These are phyloP conservation scores for Drosophila monieri DNA, from an alignment of 2,888 invertebrate genomes.

Conservation along the genomic window DNA sequence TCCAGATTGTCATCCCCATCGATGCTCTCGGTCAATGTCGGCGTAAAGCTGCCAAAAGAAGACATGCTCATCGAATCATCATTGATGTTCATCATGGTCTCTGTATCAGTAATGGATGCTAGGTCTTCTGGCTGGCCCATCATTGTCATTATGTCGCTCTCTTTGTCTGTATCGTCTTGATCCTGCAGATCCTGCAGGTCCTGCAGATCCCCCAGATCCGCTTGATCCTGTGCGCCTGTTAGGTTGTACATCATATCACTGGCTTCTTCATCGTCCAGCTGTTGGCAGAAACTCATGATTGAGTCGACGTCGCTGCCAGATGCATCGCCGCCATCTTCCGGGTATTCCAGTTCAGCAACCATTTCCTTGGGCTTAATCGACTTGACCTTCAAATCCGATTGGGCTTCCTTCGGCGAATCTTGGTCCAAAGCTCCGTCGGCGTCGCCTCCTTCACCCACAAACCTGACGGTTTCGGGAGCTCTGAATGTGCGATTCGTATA, in stretches of 20 bases:
- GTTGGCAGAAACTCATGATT: conserved; percentile 25
- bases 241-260: background rate
- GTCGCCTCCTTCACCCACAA: conserved; percentile 22
- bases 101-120: conserved; percentile 12
- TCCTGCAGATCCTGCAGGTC: background rate
- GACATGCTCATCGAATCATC: conserved; percentile 27
- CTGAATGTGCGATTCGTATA: conserved; percentile 56
- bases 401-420: background rate
- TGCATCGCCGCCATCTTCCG: background rate
- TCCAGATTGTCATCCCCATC: conserved; percentile 5
- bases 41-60: conserved; percentile 31
- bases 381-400: background rate
- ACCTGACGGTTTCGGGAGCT: conserved; percentile 59
- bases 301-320: conserved; percentile 11
- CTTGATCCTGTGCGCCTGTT: background rate
- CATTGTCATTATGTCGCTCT: background rate
- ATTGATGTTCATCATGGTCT: conserved; percentile 17
- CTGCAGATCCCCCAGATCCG: background rate
- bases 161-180: background rate
- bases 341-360: background rate
- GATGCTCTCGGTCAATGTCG: conserved; percentile 1
- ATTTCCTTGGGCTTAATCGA: background rate
- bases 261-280: conserved; percentile 26
- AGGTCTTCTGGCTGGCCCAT: conserved; percentile 5
- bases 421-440: background rate